Conservation (phyloP, 2,113 vertebrate genomes). For the Mastomys coucha region DNA sequence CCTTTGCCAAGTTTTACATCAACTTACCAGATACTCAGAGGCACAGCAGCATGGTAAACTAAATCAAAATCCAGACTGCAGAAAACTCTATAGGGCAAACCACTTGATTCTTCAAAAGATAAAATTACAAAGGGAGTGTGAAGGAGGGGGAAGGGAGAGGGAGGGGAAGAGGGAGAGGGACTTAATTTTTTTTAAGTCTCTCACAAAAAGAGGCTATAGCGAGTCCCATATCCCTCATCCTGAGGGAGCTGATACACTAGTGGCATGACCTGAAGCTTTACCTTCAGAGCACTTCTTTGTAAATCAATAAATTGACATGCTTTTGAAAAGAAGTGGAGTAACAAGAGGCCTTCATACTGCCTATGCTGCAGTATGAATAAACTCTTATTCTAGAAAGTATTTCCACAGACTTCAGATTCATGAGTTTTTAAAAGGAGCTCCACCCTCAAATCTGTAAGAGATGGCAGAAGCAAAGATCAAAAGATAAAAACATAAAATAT, state of each 20-base stretch:
- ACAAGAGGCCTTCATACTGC: neutral
- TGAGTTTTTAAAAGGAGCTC: neutral
- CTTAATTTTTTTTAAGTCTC: neutral
- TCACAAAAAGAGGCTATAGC: neutral
- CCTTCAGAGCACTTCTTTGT: neutral
- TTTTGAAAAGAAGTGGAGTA: conserved; percentile 8
- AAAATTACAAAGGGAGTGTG: neutral
- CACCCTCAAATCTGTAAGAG: conserved; percentile 54
- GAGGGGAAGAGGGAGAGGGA: neutral
- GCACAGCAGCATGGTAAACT: neutral
- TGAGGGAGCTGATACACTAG: neutral
- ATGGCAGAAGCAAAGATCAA: conserved; percentile 64
- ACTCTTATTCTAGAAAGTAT: conserved; percentile 14
- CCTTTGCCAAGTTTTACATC: conserved; percentile 26
- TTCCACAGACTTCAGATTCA: conserved; percentile 44
- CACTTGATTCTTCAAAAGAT: conserved; percentile 20
- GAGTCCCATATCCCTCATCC: neutral
- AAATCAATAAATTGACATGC: conserved; percentile 46
- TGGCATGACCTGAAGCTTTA: conserved; percentile 16
- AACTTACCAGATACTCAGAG: neutral
- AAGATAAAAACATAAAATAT: conserved; percentile 22
- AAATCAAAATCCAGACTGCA: conserved; percentile 23
- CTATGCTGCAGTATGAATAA: neutral
- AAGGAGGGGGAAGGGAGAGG: too few relatives aligned
- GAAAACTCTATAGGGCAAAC: conserved; percentile 50